Evolutionary conservation across 2,797 vertebrate species (phyloP).

Genomic region (Cryptoblepharus egeriae): DNA sequence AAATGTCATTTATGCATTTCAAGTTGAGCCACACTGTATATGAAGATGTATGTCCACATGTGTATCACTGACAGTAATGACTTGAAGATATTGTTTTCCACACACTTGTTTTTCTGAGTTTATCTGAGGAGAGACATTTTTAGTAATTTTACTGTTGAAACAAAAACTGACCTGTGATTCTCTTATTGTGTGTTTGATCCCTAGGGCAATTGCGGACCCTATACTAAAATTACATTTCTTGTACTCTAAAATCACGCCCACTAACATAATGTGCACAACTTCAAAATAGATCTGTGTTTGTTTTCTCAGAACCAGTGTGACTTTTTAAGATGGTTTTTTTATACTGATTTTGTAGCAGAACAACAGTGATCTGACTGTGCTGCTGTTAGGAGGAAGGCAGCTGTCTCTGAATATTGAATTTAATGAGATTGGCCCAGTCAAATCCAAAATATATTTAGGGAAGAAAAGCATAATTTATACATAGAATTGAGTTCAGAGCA

Average conservation of each 20-base stretch:
- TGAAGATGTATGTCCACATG: too few relatives aligned
- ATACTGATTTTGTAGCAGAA: neutral
- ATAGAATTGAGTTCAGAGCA: too few relatives aligned
- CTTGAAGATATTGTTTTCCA: neutral
- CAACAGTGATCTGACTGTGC: neutral
- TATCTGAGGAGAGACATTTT: neutral
- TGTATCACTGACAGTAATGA: too few relatives aligned
- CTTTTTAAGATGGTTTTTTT: constrained; percentile 5
- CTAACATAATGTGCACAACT: neutral
- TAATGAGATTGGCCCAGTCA: neutral
- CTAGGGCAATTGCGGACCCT: neutral
- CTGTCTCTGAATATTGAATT: too few relatives aligned
- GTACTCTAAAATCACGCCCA: neutral
- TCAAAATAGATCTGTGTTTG: too few relatives aligned
- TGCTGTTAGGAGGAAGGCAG: too few relatives aligned
- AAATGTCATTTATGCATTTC: too few relatives aligned
- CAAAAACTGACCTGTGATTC: neutral
- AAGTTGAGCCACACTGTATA: too few relatives aligned
- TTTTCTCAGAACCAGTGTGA: neutral
- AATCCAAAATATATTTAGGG: neutral
- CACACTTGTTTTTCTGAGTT: neutral
- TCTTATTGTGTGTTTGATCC: neutral
- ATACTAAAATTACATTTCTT: neutral
- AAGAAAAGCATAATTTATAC: too few relatives aligned
- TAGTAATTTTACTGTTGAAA: neutral